A percentile compares a stretch with the other conserved stretches of the same genome.
phyloP scores from a whole-genome alignment of 2,797 vertebrate genomes.

The Xyrichtys novacula region DNA sequence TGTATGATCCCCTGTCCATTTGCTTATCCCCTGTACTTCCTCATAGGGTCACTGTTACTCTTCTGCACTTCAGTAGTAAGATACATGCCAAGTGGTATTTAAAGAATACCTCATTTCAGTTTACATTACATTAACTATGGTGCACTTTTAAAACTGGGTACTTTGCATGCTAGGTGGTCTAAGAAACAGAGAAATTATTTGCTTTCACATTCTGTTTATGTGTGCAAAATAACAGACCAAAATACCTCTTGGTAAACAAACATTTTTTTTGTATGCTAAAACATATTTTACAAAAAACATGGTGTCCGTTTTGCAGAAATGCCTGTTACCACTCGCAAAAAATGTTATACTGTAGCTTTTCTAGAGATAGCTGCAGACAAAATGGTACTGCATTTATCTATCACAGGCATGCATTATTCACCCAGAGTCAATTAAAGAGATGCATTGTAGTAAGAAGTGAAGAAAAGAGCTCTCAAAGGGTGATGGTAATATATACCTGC shows the following conservation, averaged over 20 bases:
- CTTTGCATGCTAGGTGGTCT: background rate
- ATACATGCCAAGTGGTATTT: background rate
- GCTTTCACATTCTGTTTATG: no score
- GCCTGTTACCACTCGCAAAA: background rate
- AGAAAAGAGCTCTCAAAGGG: background rate
- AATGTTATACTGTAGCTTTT: background rate
- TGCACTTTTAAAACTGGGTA: no score
- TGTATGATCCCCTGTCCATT: background rate
- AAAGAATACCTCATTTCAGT: no score
- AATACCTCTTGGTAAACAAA: no score
- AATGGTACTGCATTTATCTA: background rate
- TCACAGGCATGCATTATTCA: conserved; percentile 24
- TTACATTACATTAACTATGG: no score
- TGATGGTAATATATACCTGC: conserved; percentile 18
- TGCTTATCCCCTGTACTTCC: conserved; percentile 1
- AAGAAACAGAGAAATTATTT: no score
- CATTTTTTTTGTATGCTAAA: no score
- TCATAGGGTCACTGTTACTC: conserved; percentile 21
- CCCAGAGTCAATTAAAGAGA: background rate
- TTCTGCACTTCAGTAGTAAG: background rate
- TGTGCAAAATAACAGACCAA: no score
- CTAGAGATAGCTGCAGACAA: background rate
- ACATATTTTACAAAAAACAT: no score
- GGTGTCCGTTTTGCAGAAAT: no score
- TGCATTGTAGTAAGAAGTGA: conserved; percentile 27